Conservation (phyloP, 1,140 invertebrate genomes). For the Yoshiicerus persimilis region DNA sequence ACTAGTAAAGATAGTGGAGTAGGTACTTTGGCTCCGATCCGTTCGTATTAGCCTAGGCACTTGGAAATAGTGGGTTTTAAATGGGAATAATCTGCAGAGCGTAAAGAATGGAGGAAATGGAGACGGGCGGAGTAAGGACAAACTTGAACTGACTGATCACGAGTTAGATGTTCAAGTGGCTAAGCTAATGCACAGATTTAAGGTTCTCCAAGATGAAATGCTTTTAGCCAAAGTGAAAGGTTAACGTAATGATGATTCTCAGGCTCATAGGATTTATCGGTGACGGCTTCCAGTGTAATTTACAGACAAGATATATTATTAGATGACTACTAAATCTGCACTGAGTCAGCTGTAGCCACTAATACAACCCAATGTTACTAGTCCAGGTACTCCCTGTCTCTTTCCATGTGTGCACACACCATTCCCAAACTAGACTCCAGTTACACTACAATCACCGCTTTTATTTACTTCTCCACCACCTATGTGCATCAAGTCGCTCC, state of each 20-base stretch:
- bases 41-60: too few species aligned
- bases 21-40: too few species aligned
- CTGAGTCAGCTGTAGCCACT: not conserved
- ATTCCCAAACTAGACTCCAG: too few species aligned
- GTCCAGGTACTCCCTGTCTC: too few species aligned
- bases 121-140: not conserved
- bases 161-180: not conserved
- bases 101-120: not conserved
- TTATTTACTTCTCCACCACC: too few species aligned
- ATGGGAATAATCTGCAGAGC: not conserved
- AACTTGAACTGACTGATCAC: not conserved
- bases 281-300: not conserved
- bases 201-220: not conserved
- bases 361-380: too few species aligned
- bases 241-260: not conserved
- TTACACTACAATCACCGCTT: too few species aligned
- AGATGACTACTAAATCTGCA: too few species aligned
- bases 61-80: not conserved
- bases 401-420: too few species aligned
- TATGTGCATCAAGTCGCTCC: too few species aligned
- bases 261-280: not conserved
- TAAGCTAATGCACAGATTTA: not conserved
- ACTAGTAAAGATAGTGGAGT: too few species aligned
- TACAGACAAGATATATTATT: not conserved
- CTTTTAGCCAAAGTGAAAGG: not conserved